Base-by-base conservation (phyloP, 2,113 vertebrate species). In the Cyphomyrus plagiostoma region DNA sequence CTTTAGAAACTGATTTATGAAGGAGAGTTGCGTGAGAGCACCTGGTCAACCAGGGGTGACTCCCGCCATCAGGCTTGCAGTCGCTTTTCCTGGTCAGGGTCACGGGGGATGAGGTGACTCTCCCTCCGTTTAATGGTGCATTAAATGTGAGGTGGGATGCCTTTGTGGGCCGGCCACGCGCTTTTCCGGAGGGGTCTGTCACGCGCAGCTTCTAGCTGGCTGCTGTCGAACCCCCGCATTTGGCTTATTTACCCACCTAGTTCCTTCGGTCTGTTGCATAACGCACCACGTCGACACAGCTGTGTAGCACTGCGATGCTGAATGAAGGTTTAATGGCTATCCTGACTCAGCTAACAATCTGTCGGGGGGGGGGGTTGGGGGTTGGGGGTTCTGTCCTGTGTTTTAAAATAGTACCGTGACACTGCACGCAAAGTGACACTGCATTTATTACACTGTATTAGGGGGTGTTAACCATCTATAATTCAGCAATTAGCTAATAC, bases 271-370 rank as follows among this genome's bases (percentile, higher is more conserved):
- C 74, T 50, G 48, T 49, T 86, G 48, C 48, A 50, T 86, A 50
- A 86, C 23, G n/a, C 48, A 48, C 21, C 45, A 49, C 23, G 11
- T 50, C 48, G n/a, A 86, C 83, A 86, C 83, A 48, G 83, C 83
- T 86, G 45, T 86, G 83, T 48, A n/a, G n/a, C 48, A 50, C 45
- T 86, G 45, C 48, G 21, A 86, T 86, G n/a, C 83, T 50, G n/a
- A n/a, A n/a, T 49, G 26, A 49, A 48, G 83, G 21, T 86, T 86
- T 86, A 48, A 50, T 48, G 23, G 83, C 23, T 4, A 50, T 39
- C 42, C 83, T 86, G 83, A 86, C 45, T 48, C 83, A 86, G 83
- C 83, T 86, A n/a, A 48, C 42, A n/a, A 26, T 85, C 23, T 46
- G 46, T n/a, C 4, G 46, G 83, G 83, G 46, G 19, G n/a, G n/a